phyloP scores from a whole-genome alignment of 2,888 invertebrate genomes.

The Ypsolopha scabrella region DNA sequence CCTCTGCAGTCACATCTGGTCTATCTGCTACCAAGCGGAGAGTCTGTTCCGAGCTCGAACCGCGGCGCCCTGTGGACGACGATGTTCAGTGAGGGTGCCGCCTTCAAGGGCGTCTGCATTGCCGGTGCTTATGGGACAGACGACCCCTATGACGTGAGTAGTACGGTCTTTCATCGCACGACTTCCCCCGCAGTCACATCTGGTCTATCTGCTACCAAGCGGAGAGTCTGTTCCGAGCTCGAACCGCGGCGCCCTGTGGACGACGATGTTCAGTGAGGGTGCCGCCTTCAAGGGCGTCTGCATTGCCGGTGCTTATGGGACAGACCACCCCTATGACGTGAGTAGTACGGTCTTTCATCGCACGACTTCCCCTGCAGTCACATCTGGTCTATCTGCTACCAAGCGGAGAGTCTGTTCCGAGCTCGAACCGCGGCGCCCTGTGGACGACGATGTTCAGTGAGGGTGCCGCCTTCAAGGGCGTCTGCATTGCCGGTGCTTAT shows the following conservation, averaged over 20 bases:
- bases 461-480: slow-evolving; percentile 53
- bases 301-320: slow-evolving; percentile 73
- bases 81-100: slow-evolving; percentile 76
- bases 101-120: slow-evolving; percentile 54
- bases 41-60: slow-evolving; percentile 72
- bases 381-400: slow-evolving; percentile 83
- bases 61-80: slow-evolving; percentile 79
- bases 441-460: slow-evolving; percentile 78
- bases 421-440: slow-evolving; percentile 76
- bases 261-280: slow-evolving; percentile 78
- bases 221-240: slow-evolving; percentile 74
- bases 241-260: slow-evolving; percentile 78
- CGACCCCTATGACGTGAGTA: slow-evolving; percentile 75
- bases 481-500: slow-evolving; percentile 71
- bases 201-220: slow-evolving; percentile 86
- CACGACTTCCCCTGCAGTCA: slow-evolving; percentile 75
- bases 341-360: slow-evolving; percentile 14
- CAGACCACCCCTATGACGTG: slow-evolving; percentile 79
- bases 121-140: slow-evolving; percentile 76
- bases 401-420: slow-evolving; percentile 80
- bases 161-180: not conserved
- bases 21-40: slow-evolving; percentile 84
- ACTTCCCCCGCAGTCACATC: slow-evolving; percentile 79
- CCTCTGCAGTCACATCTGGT: slow-evolving; percentile 85
- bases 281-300: slow-evolving; percentile 50